Evolutionary conservation across 2,113 vertebrate species (phyloP).

Genomic region (Tupaia tana): DNA sequence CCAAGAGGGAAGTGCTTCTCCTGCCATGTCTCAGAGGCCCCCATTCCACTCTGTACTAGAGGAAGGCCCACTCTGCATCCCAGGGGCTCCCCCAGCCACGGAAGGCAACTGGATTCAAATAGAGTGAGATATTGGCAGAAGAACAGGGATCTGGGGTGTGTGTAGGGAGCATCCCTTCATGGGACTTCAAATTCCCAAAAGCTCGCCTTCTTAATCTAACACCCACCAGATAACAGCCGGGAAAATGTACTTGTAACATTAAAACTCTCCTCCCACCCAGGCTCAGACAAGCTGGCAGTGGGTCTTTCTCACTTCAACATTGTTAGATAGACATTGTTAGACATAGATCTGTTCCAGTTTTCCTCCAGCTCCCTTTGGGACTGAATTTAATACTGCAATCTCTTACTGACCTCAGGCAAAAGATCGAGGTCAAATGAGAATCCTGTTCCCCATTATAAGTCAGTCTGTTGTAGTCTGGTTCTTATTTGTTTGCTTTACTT

Average conservation of each 20-base stretch:
- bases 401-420: constrained; percentile 68
- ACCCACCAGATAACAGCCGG: not conserved
- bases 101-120: not conserved
- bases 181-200: not conserved
- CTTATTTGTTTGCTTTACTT: not conserved
- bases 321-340: not conserved
- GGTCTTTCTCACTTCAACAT: not conserved
- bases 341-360: not conserved
- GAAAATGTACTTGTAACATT: too few species aligned
- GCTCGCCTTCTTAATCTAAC: not conserved
- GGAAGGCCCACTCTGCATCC: not conserved
- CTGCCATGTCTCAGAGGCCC: not conserved
- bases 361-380: not conserved
- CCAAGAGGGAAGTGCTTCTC: not conserved
- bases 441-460: constrained; percentile 17
- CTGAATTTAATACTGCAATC: constrained; percentile 51
- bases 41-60: not conserved
- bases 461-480: not conserved
- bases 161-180: not conserved
- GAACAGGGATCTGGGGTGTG: not conserved
- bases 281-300: too few species aligned
- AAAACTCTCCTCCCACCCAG: fast-evolving
- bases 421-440: constrained; percentile 76
- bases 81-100: fast-evolving
- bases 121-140: not conserved